Evolutionary conservation across 2,113 vertebrate species (phyloP).

Genomic region (Podilymbus podiceps): DNA sequence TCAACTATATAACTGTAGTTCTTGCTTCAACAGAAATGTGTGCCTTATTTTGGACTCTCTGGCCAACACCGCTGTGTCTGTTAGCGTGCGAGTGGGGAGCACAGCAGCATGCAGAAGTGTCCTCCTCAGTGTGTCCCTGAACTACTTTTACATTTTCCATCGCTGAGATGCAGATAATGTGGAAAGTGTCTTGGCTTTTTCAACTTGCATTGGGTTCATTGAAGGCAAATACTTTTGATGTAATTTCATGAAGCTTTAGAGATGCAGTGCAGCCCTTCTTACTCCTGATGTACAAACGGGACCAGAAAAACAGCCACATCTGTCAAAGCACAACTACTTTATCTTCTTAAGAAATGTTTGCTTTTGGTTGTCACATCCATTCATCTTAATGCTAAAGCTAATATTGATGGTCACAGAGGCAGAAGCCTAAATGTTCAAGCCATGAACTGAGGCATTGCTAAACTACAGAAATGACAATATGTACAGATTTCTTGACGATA

Average conservation of each 20-base stretch:
- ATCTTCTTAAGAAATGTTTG: not conserved
- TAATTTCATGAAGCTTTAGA: not conserved
- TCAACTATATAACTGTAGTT: not conserved
- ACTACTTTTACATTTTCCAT: not conserved
- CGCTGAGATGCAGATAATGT: not conserved
- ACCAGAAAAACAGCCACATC: not conserved
- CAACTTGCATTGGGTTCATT: not conserved
- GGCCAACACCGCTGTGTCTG: not conserved
- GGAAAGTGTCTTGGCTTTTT: not conserved
- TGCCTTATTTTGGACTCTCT: not conserved
- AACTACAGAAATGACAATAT: not conserved
- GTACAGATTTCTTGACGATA: not conserved
- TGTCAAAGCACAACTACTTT: not conserved
- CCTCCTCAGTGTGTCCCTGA: not conserved
- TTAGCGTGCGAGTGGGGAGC: rapidly evolving
- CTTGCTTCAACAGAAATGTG: not conserved
- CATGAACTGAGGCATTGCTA: not conserved
- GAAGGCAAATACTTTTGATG: not conserved
- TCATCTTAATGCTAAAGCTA: not conserved
- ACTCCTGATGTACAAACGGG: not conserved
- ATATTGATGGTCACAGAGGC: not conserved
- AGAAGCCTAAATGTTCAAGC: not conserved
- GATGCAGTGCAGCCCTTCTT: not conserved
- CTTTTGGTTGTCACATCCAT: not conserved
- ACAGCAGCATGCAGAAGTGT: not conserved